Evolutionary conservation across 1,140 invertebrate genomes (phyloP).

Genomic region (Triops cancriformis): DNA sequence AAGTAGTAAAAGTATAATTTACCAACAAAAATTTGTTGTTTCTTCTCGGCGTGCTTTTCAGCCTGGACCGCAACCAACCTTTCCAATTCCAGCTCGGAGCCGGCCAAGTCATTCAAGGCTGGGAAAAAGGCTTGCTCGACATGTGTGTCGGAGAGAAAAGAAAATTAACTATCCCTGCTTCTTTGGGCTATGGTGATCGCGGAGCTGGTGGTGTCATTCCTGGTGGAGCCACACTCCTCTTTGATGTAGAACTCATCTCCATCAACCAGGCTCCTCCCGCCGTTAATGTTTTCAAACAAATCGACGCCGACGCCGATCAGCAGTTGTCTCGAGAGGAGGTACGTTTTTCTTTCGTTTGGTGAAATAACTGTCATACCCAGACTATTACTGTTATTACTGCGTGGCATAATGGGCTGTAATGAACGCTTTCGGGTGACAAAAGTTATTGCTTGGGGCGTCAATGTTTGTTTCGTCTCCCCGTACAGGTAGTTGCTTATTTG

Average conservation of each 20-base stretch:
- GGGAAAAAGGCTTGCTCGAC: constrained; percentile 79
- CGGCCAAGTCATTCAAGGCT: constrained; percentile 84
- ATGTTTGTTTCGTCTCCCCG: background rate
- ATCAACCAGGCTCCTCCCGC: constrained; percentile 77
- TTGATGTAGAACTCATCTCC: constrained; percentile 85
- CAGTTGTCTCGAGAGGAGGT: constrained; percentile 89
- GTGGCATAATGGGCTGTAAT: background rate
- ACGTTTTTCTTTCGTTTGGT: constrained; percentile 35
- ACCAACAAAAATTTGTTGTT: background rate
- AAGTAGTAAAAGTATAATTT: background rate
- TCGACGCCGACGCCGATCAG: constrained; percentile 80
- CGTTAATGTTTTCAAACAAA: constrained; percentile 93
- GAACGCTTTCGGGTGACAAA: background rate
- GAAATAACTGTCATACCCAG: background rate
- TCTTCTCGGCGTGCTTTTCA: constrained; percentile 39
- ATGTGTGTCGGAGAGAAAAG: constrained; percentile 94
- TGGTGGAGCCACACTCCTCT: constrained; percentile 69
- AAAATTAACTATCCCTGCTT: constrained; percentile 77
- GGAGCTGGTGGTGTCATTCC: constrained; percentile 80
- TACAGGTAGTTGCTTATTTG: constrained; percentile 17
- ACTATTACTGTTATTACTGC: background rate
- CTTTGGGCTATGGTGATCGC: constrained; percentile 79
- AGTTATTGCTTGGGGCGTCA: background rate
- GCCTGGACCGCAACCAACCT: constrained; percentile 75
- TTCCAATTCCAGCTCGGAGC: constrained; percentile 82